Conservation (phyloP, 2,113 vertebrate species). For the Coturnix japonica region DNA sequence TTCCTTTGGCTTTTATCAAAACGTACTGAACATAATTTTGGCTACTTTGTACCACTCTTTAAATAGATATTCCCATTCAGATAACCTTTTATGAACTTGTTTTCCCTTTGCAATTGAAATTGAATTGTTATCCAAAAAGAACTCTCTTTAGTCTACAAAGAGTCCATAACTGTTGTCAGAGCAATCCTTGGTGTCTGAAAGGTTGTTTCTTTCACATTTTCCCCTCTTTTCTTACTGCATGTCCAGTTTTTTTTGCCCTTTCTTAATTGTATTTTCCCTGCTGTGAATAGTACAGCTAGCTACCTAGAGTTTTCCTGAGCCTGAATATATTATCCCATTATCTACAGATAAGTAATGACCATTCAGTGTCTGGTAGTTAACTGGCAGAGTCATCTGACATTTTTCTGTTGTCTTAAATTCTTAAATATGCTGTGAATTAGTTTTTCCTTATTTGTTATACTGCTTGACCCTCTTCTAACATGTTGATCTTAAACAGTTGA, state of each 20-base stretch:
- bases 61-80: no score
- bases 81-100: background rate
- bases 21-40: no score
- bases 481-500: conserved; percentile 1
- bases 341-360: background rate
- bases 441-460: conserved; percentile 13
- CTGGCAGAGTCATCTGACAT: background rate
- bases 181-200: background rate
- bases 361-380: background rate
- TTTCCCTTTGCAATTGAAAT: background rate
- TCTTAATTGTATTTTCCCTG: background rate
- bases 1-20: background rate
- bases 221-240: background rate
- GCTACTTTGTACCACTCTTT: no score
- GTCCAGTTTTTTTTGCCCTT: background rate
- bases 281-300: background rate
- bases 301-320: background rate
- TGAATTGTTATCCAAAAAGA: background rate
- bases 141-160: no score
- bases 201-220: background rate
- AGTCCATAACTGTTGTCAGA: background rate
- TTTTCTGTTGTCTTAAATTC: background rate
- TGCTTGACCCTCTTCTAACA: background rate
- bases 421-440: background rate
- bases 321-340: background rate